Evolutionary conservation across 2,797 vertebrate genomes (phyloP).

Genomic region (Amblyopsis hoosieri): DNA sequence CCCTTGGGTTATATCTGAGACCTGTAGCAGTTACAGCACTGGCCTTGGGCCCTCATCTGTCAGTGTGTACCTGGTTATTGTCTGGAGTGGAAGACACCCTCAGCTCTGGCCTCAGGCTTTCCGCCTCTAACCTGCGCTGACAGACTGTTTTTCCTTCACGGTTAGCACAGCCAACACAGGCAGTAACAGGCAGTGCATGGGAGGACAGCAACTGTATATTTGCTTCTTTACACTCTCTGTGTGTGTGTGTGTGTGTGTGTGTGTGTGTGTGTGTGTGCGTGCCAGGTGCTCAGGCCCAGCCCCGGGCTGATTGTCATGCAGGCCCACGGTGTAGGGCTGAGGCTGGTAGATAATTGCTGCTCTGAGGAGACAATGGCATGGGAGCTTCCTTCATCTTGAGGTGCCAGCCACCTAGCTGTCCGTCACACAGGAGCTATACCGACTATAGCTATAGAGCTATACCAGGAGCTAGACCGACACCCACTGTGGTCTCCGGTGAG

Average conservation of each 20-base stretch:
- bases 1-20: constrained; percentile 36
- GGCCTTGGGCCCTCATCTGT: constrained; percentile 53
- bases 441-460: too few relatives aligned
- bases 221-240: constrained; percentile 24
- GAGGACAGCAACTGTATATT: constrained; percentile 19
- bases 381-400: constrained; percentile 56
- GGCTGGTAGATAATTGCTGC: constrained; percentile 68
- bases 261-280: constrained; percentile 25
- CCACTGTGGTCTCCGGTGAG: constrained; percentile 54
- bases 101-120: constrained; percentile 33
- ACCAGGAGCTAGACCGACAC: constrained; percentile 10
- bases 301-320: constrained; percentile 68
- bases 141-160: constrained; percentile 20
- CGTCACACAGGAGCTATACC: constrained; percentile 48
- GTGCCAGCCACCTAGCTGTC: constrained; percentile 71
- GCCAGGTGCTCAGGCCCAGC: constrained; percentile 55
- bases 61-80: constrained; percentile 36
- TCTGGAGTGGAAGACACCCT: constrained; percentile 21
- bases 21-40: constrained; percentile 32
- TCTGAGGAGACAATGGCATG: constrained; percentile 66
- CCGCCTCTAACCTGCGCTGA: constrained; percentile 40
- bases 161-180: too few relatives aligned
- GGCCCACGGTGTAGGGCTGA: constrained; percentile 64
- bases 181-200: neutral
- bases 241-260: constrained; percentile 21